These are phyloP conservation scores for Chromis chromis DNA, from an alignment of 2,797 vertebrate genomes.

Conservation along the genomic window DNA sequence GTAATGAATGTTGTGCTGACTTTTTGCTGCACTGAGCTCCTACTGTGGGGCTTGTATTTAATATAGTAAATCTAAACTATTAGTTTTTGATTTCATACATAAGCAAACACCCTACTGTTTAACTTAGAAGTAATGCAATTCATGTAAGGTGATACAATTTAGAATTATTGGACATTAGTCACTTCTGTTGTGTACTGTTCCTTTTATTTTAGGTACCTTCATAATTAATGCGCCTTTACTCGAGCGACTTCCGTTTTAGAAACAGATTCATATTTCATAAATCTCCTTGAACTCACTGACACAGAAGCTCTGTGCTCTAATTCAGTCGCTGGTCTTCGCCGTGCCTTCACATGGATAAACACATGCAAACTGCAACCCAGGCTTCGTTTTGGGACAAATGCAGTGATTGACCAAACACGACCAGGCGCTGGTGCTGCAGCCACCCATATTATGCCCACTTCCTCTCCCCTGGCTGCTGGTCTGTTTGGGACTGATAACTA, in stretches of 20 bases:
- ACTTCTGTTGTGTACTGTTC: too few species aligned
- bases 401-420: conserved; percentile 15
- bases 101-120: too few species aligned
- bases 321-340: conserved; percentile 21
- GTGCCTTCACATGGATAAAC: conserved; percentile 17
- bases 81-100: too few species aligned
- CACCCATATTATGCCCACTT: conserved; percentile 24
- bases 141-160: too few species aligned
- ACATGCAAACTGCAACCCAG: conserved; percentile 16
- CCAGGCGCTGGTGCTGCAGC: conserved; percentile 21
- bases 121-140: too few species aligned
- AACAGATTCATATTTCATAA: conserved; percentile 57
- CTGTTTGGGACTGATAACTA: conserved; percentile 68
- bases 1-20: too few species aligned
- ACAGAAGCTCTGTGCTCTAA: conserved; percentile 20
- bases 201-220: conserved; percentile 10
- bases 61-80: too few species aligned
- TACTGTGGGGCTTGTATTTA: too few species aligned
- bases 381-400: conserved; percentile 12
- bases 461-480: conserved; percentile 50
- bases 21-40: too few species aligned
- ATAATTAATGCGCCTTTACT: conserved; percentile 43
- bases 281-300: conserved; percentile 24
- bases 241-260: conserved; percentile 24
- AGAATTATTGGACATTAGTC: too few species aligned